Evolutionary conservation across 2,888 invertebrate species (phyloP), one percentile per base, ranked within the genome.

Genomic region (Eristalis pertinax): DNA sequence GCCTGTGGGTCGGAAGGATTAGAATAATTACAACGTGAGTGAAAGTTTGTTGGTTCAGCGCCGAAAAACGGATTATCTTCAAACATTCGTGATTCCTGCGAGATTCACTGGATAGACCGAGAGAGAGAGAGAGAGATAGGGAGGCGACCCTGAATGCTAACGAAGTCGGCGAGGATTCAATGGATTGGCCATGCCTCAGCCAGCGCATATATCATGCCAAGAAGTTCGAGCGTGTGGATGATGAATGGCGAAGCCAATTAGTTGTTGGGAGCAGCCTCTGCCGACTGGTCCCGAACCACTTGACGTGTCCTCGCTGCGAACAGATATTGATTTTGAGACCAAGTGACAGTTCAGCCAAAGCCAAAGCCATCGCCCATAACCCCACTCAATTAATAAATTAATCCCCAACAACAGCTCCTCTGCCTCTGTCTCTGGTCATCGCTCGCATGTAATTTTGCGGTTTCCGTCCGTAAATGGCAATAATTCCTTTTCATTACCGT

Each of bases 401-500:
- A 58, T 65, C 56, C 64, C 24, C 24, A 64, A 41, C 35, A 74
- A 43, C 64, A 73, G 24, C n/a, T n/a, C n/a, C 22, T 32, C 13
- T 7, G 64, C 24, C 56, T 11, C 5, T 0, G n/a, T 11, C 24
- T 3, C 50, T n/a, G 50, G 19, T 50, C 64, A 74, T 58, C n/a
- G n/a, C 74, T 58, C n/a, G 11, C 64, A 35, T 65, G 58, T 58
- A 75, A 58, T 65, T 75, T 58, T 58, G 65, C 56, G 74, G 74
- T 75, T 56, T 24, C 11, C 74, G 65, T 65, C 50, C 29, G n/a
- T 58, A 75, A 75, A 75, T 24, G 56, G 74, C 74, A 64, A 35
- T 74, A 64, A 74, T 74, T 74, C 58, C 74, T 58, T 63, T 75
- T 22, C 65, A 75, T 65, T 75, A 65, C 56, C 65, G 56, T 26